Evolutionary conservation across 35 echinoderm and acorn worm species (phyloP).

Genomic region (Ophiothrix spiculata): DNA sequence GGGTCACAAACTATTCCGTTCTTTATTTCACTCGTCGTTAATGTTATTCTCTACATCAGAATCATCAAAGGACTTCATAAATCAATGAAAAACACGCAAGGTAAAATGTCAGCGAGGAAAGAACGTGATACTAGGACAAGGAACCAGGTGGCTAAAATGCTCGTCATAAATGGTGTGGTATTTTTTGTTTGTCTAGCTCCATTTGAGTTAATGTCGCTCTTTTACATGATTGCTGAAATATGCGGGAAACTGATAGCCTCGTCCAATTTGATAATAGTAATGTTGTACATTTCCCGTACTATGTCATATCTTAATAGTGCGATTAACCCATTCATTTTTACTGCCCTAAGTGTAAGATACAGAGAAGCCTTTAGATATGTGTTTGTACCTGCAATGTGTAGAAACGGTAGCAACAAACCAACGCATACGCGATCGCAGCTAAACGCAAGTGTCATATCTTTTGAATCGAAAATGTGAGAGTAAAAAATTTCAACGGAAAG

Average conservation of each 20-base stretch:
- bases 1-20: conserved; percentile 44
- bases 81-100: conserved; percentile 33
- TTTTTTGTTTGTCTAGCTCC: conserved; percentile 52
- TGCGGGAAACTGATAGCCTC: conserved; percentile 4
- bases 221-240: conserved; percentile 40
- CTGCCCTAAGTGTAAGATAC: conserved; percentile 49
- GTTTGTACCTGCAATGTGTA: conserved; percentile 33
- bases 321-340: conserved; percentile 70
- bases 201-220: conserved; percentile 49
- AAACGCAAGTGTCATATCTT: too few species aligned
- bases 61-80: conserved; percentile 43
- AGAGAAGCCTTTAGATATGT: conserved; percentile 48
- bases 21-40: conserved; percentile 31
- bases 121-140: conserved; percentile 6
- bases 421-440: too few species aligned
- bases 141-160: conserved; percentile 48
- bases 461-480: too few species aligned
- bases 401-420: too few species aligned
- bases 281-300: conserved; percentile 39
- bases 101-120: conserved; percentile 23
- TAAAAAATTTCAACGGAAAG: too few species aligned
- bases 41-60: conserved; percentile 34
- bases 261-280: not conserved
- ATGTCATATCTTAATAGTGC: conserved; percentile 45
- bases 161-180: conserved; percentile 53